Base-by-base conservation (phyloP, 2,888 invertebrate genomes). In the Molorchus minor region DNA sequence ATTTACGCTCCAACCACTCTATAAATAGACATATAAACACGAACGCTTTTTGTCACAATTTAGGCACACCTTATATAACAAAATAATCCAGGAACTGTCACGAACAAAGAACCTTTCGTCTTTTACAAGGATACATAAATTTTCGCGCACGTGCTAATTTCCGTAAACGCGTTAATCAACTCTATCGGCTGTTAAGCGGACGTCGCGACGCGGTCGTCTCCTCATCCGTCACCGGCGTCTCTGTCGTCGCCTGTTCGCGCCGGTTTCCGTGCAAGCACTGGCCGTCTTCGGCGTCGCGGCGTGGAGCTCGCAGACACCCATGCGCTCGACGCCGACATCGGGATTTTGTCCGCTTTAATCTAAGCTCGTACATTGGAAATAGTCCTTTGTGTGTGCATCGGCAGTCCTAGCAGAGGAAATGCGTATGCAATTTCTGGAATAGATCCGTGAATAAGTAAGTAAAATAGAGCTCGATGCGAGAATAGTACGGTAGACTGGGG, bases 321-420 rank as follows among this genome's bases (percentile, higher is more conserved):
- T 62, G 62, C 62, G 58, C 62, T 53, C 44, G 21, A 15, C 55
- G 49, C 29, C 46, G 21, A 15, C 55, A 53, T 35, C 46, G 52
- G 30, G 58, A 62, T 62, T 58, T 53, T 57, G 62, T 47, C 40
- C 58, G 16, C 47, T 30, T 38, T 12, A 30, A 55, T 45, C 56
- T 46, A 43, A 51, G 51, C 56, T 62, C 17, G 20, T 25, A 40
- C 30, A n/a, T 17, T 20, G 21, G 40, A 40, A 38, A 53, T 44
- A 30, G 19, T 35, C 16, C 40, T 54, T 35, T 54, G 44, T n/a
- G 19, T 19, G 35, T 46, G 46, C 46, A 46, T 7, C 21, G n/a
- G n/a, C n/a, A n/a, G n/a, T n/a, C n/a, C n/a, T n/a, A n/a, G n/a
- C n/a, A n/a, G n/a, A n/a, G n/a, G n/a, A n/a, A n/a, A n/a, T n/a